Evolutionary conservation across 2,797 vertebrate genomes (phyloP), one percentile per base, ranked within the genome.

Genomic region (Pipistrellus pygmaeus): DNA sequence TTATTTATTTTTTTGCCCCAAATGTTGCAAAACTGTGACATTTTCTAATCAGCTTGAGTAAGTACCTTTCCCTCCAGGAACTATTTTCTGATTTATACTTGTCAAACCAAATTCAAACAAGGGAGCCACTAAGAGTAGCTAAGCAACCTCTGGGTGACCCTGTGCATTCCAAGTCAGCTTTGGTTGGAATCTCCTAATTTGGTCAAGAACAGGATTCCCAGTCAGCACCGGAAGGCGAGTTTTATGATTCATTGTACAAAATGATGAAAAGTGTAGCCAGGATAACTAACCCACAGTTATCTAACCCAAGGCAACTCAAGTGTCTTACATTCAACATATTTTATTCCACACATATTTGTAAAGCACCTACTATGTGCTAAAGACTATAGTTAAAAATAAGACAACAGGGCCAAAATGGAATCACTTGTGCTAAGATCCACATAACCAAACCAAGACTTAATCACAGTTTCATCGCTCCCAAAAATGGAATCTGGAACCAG

Each of bases 41-140:
- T 78, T 87, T 80, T 72, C 69, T 38, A 75, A 76, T 46, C 57
- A 82, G 81, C 23, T 21, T 69, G 75, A 92, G 2, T 83, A 25
- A 94, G 46, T 20, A 27, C 23, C 9, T 88, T 88, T 94, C 30
- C 21, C 6, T 88, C 71, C 62, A 71, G 69, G 32, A 85, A 77
- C 51, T 46, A 51, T 35, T 76, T 87, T 84, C 64, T 51, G 27
- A 32, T 64, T 72, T 44, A 3, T 23, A 46, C 38, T 93, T 88
- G 44, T 69, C 75, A 93, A 83, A 30, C 15, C 57, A 48, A 94
- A 90, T 64, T 88, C 57, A 57, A 86, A 73, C 32, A 75, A 90
- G 18, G 7, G n/a, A 15, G 3, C 4, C 32, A 35, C 44, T 14
- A 53, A 60, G 14, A 66, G 48, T 57, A 91, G 69, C 15, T 68